Percentiles rank a stretch among this genome's conserved stretches.
Evolutionary conservation across 1,140 invertebrate genomes (phyloP).

Genomic region (Whitmania pigra): DNA sequence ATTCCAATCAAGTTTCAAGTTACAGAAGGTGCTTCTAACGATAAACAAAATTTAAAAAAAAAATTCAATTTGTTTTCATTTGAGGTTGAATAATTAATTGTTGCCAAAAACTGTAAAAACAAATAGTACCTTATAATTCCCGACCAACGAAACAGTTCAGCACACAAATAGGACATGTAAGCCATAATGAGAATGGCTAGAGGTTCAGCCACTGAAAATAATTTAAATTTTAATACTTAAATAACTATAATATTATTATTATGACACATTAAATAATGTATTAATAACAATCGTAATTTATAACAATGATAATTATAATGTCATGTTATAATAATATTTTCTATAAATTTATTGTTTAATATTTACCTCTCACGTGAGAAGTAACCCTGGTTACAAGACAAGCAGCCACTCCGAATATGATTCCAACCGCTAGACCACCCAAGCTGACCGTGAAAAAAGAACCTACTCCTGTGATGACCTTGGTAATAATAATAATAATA

Average conservation of each 20-base stretch:
- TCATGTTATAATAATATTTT: too few relatives aligned
- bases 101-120: too few relatives aligned
- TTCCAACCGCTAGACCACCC: conserved; percentile 81
- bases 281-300: too few relatives aligned
- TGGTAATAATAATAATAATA: conserved; percentile 24
- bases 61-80: background rate
- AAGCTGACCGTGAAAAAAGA: conserved; percentile 80
- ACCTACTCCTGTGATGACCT: conserved; percentile 69
- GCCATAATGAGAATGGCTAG: conserved; percentile 96
- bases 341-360: background rate
- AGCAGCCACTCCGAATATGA: conserved; percentile 84
- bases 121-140: conserved; percentile 59
- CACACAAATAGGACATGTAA: conserved; percentile 88
- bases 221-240: background rate
- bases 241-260: too few relatives aligned
- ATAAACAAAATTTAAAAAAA: too few relatives aligned
- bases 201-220: conserved; percentile 75
- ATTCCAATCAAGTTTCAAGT: too few relatives aligned
- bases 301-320: too few relatives aligned
- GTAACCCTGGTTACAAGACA: conserved; percentile 88
- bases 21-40: background rate
- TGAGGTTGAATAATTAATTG: background rate
- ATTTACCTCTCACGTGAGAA: conserved; percentile 58
- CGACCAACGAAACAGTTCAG: conserved; percentile 95
- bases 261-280: too few relatives aligned